A percentile compares a stretch with the other conserved stretches of the same genome.
Conservation (phyloP, 2,113 vertebrate genomes). For the Antigone vipio region DNA sequence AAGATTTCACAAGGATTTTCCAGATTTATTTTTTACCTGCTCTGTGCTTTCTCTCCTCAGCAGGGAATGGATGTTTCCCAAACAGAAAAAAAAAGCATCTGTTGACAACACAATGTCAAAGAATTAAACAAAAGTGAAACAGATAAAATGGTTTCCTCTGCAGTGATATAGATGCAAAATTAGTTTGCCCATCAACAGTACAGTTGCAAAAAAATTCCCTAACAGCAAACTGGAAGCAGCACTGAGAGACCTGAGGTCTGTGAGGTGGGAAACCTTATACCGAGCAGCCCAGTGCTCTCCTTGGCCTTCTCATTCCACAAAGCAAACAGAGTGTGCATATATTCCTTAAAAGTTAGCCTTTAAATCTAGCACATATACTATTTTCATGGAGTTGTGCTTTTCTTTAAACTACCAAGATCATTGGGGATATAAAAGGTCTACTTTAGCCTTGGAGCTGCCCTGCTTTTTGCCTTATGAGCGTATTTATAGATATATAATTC, state of each 20-base stretch:
- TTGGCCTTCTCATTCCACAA: neutral
- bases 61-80: neutral
- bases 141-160: neutral
- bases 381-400: slow-evolving; percentile 56
- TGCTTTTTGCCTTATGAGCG: slow-evolving; percentile 68
- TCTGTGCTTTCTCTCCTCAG: neutral
- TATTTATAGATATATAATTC: slow-evolving; percentile 82
- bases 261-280: neutral
- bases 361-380: slow-evolving; percentile 34
- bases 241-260: neutral
- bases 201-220: neutral
- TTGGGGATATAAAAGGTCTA: slow-evolving; percentile 67
- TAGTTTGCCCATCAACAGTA: neutral
- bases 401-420: slow-evolving; percentile 64
- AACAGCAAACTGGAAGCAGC: neutral
- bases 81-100: neutral
- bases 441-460: slow-evolving; percentile 67
- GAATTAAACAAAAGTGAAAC: neutral
- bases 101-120: neutral
- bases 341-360: slow-evolving; percentile 56
- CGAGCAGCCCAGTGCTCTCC: neutral
- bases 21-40: neutral
- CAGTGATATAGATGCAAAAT: neutral
- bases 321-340: neutral
- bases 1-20: neutral